Percentiles rank a stretch among this genome's conserved stretches.
These are phyloP conservation scores for Tenebrosternarchus preto DNA, from an alignment of 2,113 vertebrate species.

Conservation along the genomic window DNA sequence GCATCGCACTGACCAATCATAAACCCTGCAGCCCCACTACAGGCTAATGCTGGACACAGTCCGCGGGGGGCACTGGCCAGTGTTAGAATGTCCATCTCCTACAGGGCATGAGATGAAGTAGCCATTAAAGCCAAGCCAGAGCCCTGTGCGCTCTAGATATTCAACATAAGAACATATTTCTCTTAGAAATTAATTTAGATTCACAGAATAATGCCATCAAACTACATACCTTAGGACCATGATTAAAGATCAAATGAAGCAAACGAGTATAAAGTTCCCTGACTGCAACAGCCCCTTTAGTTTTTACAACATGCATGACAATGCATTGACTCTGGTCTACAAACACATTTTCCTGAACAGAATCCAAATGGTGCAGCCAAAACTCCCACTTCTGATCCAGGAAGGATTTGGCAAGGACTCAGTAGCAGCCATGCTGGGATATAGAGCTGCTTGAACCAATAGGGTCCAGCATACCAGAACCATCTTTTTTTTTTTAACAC, in stretches of 20 bases:
- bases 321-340: background rate
- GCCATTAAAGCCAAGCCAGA: background rate
- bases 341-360: background rate
- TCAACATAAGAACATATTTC: background rate
- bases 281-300: background rate
- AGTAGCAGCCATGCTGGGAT: background rate
- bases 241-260: too few species aligned
- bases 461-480: background rate
- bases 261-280: background rate
- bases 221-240: background rate
- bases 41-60: slow-evolving; percentile 16
- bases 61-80: slow-evolving; percentile 26
- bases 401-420: background rate
- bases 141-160: slow-evolving; percentile 3
- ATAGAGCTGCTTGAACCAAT: background rate
- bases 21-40: slow-evolving; percentile 33
- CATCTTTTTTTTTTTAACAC: too few species aligned
- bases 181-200: background rate
- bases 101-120: background rate
- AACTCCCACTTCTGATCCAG: background rate
- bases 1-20: slow-evolving; percentile 20
- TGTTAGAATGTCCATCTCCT: background rate
- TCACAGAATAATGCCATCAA: background rate
- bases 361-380: background rate
- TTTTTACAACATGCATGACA: background rate